Percentiles rank a stretch among this genome's conserved stretches.
Conservation (phyloP, 2,113 vertebrate genomes). For the Corydoras sp. region DNA sequence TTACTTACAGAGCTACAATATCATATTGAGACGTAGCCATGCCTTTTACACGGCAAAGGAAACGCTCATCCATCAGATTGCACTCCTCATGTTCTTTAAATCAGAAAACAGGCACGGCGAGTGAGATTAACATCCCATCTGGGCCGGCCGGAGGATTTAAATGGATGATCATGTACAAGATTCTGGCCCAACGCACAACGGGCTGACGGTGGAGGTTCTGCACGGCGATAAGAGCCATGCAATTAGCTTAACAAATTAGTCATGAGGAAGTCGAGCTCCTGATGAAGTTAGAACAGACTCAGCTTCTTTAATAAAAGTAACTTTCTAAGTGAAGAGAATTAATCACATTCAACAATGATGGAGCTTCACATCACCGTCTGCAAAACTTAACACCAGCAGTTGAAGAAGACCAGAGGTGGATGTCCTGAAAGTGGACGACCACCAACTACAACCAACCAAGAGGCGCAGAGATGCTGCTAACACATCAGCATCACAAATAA, state of each 20-base stretch:
- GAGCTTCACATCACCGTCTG: too few relatives aligned
- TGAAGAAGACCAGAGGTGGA: too few relatives aligned
- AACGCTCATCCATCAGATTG: conserved; percentile 14
- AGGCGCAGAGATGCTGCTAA: too few relatives aligned
- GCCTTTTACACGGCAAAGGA: too few relatives aligned
- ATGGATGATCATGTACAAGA: conserved; percentile 24
- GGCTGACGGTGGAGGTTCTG: conserved; percentile 31
- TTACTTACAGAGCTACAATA: too few relatives aligned
- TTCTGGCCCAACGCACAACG: conserved; percentile 14
- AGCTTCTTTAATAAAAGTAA: conserved; percentile 24
- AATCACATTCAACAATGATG: background rate
- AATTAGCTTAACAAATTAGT: conserved; percentile 41
- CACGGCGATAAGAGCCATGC: conserved; percentile 37
- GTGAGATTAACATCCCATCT: conserved; percentile 32
- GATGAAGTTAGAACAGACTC: conserved; percentile 38
- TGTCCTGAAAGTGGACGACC: too few relatives aligned
- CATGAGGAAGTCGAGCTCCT: conserved; percentile 25
- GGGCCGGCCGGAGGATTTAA: conserved; percentile 33
- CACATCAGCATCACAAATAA: too few relatives aligned
- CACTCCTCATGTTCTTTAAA: conserved; percentile 24
- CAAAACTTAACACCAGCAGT: too few relatives aligned
- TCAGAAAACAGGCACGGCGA: conserved; percentile 23
- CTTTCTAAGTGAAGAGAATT: conserved; percentile 17
- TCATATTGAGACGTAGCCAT: too few relatives aligned
- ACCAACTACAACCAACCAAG: too few relatives aligned